Percentiles rank a stretch among this genome's conserved stretches.
Evolutionary conservation across 2,888 invertebrate species (phyloP).

Genomic region (Leptopilina myrica): DNA sequence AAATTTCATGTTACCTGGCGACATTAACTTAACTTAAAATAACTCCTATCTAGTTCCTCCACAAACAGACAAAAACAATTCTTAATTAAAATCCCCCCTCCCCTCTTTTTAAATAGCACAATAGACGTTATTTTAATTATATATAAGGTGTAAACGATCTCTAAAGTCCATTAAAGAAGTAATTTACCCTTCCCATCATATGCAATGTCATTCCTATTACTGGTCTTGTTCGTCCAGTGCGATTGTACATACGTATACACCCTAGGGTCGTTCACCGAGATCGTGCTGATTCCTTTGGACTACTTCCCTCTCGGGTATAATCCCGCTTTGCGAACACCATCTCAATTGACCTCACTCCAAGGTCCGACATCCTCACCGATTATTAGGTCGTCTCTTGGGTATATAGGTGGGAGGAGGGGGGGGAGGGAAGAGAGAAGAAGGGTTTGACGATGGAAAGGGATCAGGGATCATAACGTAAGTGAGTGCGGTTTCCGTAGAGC

Average conservation of each 20-base stretch:
- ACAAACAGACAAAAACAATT: too few species aligned
- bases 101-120: too few species aligned
- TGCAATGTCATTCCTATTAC: not conserved
- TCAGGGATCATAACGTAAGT: constrained; percentile 11
- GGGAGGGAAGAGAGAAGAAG: too few species aligned
- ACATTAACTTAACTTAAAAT: too few species aligned
- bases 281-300: constrained; percentile 64
- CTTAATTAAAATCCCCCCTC: too few species aligned
- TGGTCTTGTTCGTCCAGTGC: constrained; percentile 44
- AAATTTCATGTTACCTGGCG: too few species aligned
- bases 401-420: not conserved
- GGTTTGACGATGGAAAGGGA: not conserved
- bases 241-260: constrained; percentile 56
- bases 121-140: too few species aligned
- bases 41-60: too few species aligned
- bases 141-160: not conserved
- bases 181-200: not conserved
- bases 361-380: constrained; percentile 50
- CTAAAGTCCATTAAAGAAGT: not conserved
- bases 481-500: constrained; percentile 19
- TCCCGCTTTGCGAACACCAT: constrained; percentile 41
- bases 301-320: constrained; percentile 53
- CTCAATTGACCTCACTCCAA: constrained; percentile 42
- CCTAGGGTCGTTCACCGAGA: constrained; percentile 59
- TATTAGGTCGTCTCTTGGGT: constrained; percentile 56